Base-by-base conservation (phyloP, 2,888 invertebrate genomes). In the Coleophora flavipennella region DNA sequence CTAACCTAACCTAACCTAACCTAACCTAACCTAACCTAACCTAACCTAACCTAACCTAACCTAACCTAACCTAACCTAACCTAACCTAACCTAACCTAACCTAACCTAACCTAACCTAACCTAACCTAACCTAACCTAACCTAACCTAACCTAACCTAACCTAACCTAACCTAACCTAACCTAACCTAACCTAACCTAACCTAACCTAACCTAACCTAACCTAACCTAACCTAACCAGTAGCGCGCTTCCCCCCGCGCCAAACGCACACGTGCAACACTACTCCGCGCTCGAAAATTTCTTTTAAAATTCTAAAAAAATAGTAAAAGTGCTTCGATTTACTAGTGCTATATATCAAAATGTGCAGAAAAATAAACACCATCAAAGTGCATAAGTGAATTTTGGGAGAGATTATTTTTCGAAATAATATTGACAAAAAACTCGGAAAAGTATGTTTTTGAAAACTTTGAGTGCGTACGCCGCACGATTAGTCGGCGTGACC, bases 31-130 rank as follows among this genome's bases (percentile, higher is more conserved):
- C 45, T 38, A 44, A 40, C 45, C 44, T 41, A 41, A 41, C 38
- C 41, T 41, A 43, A 42, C 45, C 45, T 44, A 44, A 48, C 43
- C 44, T 38, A 41, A 41, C 41, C 41, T 41, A 41, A 41, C 41
- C 41, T 38, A 38, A 36, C 38, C 42, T 35, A 39, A 39, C 42
- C 36, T 39, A 36, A 39, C 36, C 42, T 33, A 35, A 35, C 38
- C 35, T 35, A 32, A 32, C 38, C 32, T 32, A 33, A 42, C 42
- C 39, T 39, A 42, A 42, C 42, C 42, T 42, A 42, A 42, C 42
- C 39, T 39, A 42, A 42, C 42, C 38, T 35, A 41, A 38, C 38
- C 35, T 37, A 37, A 40, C 37, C 40, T 40, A 37, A 33, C 37
- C 37, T 33, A 38, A 38, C 31, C 38, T 36, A 33, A 36, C 27